Conservation (phyloP, 2,888 invertebrate genomes). For the Euphydryas editha region DNA sequence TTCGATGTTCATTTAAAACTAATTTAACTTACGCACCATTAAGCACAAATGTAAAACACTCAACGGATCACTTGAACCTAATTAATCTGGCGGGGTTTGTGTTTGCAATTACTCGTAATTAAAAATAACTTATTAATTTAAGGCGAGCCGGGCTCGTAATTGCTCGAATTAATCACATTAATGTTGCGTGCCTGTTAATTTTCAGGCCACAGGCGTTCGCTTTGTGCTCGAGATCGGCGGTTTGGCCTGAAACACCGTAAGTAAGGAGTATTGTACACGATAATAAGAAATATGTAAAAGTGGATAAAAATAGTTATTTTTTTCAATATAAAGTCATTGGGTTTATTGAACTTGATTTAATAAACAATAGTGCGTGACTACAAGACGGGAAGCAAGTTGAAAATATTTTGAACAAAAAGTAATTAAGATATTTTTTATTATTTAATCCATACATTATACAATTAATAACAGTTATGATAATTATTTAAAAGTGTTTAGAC, state of each 20-base stretch:
- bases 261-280: constrained; percentile 29
- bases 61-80: constrained; percentile 57
- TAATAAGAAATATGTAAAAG: too few species aligned
- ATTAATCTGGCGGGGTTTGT: constrained; percentile 57
- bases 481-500: too few species aligned
- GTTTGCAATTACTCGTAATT: constrained; percentile 77
- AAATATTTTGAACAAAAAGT: background rate
- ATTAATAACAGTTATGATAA: too few species aligned
- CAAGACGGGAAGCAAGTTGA: background rate
- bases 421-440: too few species aligned
- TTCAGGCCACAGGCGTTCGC: constrained; percentile 69
- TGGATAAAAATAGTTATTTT: too few species aligned
- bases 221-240: constrained; percentile 61
- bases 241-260: constrained; percentile 37
- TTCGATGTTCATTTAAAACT: constrained; percentile 34
- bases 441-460: too few species aligned
- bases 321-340: background rate
- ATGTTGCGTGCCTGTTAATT: constrained; percentile 77
- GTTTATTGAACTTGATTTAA: background rate
- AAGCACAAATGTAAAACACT: constrained; percentile 43
- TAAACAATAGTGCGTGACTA: background rate
- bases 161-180: constrained; percentile 77
- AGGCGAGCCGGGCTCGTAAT: constrained; percentile 61
- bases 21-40: constrained; percentile 53
- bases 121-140: constrained; percentile 83